Base-by-base conservation (phyloP, 2,113 vertebrate genomes). In the Caloenas nicobarica region DNA sequence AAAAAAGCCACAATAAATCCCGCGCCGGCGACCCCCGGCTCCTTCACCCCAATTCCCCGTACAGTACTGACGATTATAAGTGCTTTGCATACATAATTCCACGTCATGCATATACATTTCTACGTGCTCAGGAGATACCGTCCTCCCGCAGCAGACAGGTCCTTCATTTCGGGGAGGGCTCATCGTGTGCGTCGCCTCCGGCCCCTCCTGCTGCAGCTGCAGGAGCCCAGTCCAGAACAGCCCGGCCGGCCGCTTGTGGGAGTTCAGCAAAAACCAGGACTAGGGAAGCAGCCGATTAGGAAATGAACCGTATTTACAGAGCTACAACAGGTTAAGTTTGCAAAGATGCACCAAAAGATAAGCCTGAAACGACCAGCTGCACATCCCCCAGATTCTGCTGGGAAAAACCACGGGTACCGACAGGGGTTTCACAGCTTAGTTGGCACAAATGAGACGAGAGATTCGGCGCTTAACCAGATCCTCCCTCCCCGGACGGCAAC, bases 221-320 rank as follows among this genome's bases (percentile, higher is more conserved):
- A 29, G 95, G 92, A 58, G 48, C 87, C 1, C 2, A 16, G 57
- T 36, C 95, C 57, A 69, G 46, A 42, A n/a, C 86, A 53, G 91
- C 86, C 89, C 7, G 31, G 25, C 19, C 33, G n/a, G 84, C 38
- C n/a, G 76, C 77, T 40, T 19, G 36, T 7, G 61, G 72, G 38
- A 36, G 69, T 21, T 83, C 85, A 90, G 90, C 85, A 34, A 72
- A 70, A 42, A 38, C 72, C 79, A 46, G 77, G 19, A 24, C 74
- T 40, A 42, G 68, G 90, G 23, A 65, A 94, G 89, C 91, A 94
- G 91, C 91, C 0, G 25, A 31, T 84, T 31, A 84, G 10, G 19
- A 82, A 65, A 65, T 44, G 54, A 91, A 92, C 77, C 46, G 0
- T 95, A 94, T 96, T 92, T 92, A 95, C 95, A 97, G 87, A 91